Base-by-base conservation (phyloP, 2,888 invertebrate genomes). In the Diploptera punctata region DNA sequence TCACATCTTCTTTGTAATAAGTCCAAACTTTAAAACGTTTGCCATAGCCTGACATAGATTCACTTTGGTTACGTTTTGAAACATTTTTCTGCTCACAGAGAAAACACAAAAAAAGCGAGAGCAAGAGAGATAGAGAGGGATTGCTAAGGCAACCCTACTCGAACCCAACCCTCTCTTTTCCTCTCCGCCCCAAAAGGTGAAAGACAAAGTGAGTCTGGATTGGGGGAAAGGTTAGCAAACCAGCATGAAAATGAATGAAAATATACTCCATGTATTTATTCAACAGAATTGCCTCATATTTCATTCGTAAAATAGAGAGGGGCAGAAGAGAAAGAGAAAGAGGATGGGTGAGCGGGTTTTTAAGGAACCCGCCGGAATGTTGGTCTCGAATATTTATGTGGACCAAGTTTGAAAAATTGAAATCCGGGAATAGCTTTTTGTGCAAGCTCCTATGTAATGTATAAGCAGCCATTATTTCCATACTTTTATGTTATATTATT, bases 191-290 rank as follows among this genome's bases (percentile, higher is more conserved):
- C 43, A 52, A 71, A 70, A 67, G 70, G 70, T 52, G 69, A 72
- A 72, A 74, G 73, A 73, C 74, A 68, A 47, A 68, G 68, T 71
- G 73, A 61, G 65, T 74, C 31, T 31, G 57, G 60, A 70, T 65
- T 67, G n/a, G 47, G 47, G 68, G 67, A 68, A 52, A 65, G 54
- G 69, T 71, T 67, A 67, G 70, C 72, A 72, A 71, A 70, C 65
- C 68, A 68, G 43, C 65, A 73, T 68, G 72, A 75, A 73, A 75
- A 74, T 74, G 77, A 77, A 77, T 78, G 86, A 85, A 87, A 85
- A 86, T 87, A 87, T 86, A 83, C 84, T 81, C 84, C 85, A 87
- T 87, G 86, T 86, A 86, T 87, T n/a, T 87, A 87, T 87, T 87
- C 87, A 87, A 84, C 86, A 85, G 85, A 86, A 87, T 86, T 86